Evolutionary conservation across 2,797 vertebrate genomes (phyloP), one percentile per base, ranked within the genome.

Genomic region (Sebastes minor): DNA sequence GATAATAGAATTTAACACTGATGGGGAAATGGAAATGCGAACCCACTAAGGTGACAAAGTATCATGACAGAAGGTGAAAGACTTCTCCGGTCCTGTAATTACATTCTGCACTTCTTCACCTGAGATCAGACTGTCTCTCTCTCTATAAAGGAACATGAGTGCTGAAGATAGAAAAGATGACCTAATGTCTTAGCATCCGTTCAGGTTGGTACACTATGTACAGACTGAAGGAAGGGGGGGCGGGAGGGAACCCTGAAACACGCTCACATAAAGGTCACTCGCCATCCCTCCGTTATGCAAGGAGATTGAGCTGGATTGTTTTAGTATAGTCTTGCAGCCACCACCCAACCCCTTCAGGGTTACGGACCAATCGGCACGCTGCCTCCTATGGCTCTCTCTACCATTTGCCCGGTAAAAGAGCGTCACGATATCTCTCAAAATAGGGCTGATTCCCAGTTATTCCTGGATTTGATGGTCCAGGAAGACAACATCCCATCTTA

Each of bases 401-500:
- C 52, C 63, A 67, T 80, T 82, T 69, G 64, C 56, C 65, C 65
- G 2, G 52, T n/a, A 18, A 61, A 59, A 75, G 22, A 83, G 61
- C 9, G 1, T 78, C 42, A 46, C 62, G 61, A 25, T 78, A 78
- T 80, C 42, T 61, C 49, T 78, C 25, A 85, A 59, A 87, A 83
- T 69, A 59, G 80, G 76, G 76, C 81, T 10, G 73, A 87, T 84
- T 85, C 74, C 71, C 64, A 75, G 76, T 88, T 79, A 69, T 81
- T 87, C 80, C 85, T 80, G 77, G 89, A 89, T 86, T 89, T 82
- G 66, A 85, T 73, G 81, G 84, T 86, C 66, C 49, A 74, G 78
- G 70, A 82, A 84, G 76, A 80, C 78, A 89, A 88, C 86, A 85
- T 91, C 81, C 87, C 81, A 70, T 91, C 82, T 91, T 84, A 91